A percentile compares a stretch with the other conserved stretches of the same genome.
phyloP scores from a whole-genome alignment of 2,113 vertebrate genomes.

The Chauna torquata region DNA sequence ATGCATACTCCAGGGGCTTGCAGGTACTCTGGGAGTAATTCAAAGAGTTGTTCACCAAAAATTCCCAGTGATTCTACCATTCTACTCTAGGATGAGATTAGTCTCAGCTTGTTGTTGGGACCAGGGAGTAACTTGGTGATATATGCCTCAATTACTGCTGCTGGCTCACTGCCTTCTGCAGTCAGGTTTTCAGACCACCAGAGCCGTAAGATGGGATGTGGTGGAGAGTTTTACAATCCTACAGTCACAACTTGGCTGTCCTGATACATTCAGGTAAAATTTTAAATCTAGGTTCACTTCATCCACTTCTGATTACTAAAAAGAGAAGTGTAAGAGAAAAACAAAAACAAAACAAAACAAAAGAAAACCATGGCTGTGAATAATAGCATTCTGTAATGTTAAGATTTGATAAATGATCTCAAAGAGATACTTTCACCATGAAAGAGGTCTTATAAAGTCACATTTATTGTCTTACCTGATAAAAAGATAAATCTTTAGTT shows the following conservation, averaged over 20 bases:
- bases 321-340: background rate
- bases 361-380: background rate
- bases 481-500: background rate
- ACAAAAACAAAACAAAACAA: background rate
- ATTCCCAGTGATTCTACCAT: background rate
- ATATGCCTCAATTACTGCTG: background rate
- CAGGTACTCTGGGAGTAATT: background rate
- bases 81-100: background rate
- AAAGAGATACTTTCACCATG: background rate
- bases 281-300: background rate
- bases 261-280: background rate
- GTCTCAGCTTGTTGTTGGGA: background rate
- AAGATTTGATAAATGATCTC: background rate
- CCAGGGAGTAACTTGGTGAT: background rate
- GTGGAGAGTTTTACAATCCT: background rate
- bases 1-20: background rate
- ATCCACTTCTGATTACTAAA: background rate
- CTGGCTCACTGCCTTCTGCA: background rate
- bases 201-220: background rate
- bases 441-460: background rate
- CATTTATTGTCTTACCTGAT: background rate
- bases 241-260: background rate
- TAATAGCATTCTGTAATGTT: background rate
- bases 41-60: background rate
- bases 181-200: background rate